Percentiles rank a stretch among this genome's conserved stretches.
Conservation (phyloP, 1,140 invertebrate genomes). For the Delia radicum region DNA sequence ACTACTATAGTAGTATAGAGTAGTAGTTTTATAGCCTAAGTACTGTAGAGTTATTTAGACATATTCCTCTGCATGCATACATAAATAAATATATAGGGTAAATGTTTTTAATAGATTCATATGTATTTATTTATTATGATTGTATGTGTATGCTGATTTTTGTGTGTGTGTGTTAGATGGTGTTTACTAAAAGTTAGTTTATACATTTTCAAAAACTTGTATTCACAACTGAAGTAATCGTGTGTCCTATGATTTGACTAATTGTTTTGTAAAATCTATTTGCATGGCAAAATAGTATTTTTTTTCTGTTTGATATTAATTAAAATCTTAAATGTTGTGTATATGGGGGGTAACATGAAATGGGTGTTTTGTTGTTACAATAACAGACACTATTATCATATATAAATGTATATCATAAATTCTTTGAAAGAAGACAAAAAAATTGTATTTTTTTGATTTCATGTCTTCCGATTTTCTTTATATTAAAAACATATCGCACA, state of each 20-base stretch:
- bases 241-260: background rate
- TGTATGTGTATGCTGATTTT: background rate
- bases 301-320: background rate
- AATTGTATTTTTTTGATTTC: no score
- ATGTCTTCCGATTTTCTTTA: no score
- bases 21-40: background rate
- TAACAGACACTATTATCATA: background rate
- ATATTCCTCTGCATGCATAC: background rate
- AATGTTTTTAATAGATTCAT: constrained; percentile 15
- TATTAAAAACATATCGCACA: no score
- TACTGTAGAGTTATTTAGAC: background rate
- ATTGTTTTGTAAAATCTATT: background rate
- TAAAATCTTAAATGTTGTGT: background rate
- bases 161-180: background rate
- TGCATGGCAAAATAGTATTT: background rate
- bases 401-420: no score
- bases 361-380: background rate
- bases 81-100: constrained; percentile 18
- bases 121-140: background rate
- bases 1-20: background rate
- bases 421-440: no score
- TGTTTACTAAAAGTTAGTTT: no score
- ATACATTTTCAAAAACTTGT: no score
- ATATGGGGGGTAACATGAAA: background rate
- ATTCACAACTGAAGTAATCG: background rate